A percentile compares a stretch with the other conserved stretches of the same genome.
Evolutionary conservation across 1,140 invertebrate genomes (phyloP).

Genomic region (Zaprionus inermis): DNA sequence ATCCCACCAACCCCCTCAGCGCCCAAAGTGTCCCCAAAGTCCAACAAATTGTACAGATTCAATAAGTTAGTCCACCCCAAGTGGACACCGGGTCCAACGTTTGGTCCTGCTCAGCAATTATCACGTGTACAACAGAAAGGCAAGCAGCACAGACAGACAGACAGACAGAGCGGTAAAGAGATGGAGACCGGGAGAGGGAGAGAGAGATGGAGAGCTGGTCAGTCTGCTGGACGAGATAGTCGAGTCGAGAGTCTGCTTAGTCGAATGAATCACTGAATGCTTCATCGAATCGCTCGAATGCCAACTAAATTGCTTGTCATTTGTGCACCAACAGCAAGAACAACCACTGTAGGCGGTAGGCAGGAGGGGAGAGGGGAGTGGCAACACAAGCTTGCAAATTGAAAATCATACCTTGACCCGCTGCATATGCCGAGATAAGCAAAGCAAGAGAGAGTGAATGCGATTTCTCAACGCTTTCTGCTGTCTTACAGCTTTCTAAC

Average conservation of each 20-base stretch:
- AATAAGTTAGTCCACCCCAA: conserved; percentile 56
- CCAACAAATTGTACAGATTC: conserved; percentile 80
- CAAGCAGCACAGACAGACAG: conserved; percentile 2
- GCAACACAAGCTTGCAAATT: conserved; percentile 19
- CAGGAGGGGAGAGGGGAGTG: background rate
- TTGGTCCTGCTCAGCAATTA: conserved; percentile 55
- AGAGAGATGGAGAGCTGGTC: background rate
- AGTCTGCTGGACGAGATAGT: background rate
- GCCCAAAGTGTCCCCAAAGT: conserved; percentile 29
- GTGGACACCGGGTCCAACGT: conserved; percentile 17
- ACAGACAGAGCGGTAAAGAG: conserved; percentile 1
- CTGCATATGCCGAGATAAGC: background rate
- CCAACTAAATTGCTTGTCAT: conserved; percentile 52
- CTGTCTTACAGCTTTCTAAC: too few relatives aligned
- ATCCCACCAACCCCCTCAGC: background rate
- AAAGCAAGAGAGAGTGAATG: background rate
- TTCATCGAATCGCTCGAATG: conserved; percentile 49
- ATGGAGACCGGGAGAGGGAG: background rate
- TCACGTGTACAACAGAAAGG: conserved; percentile 42
- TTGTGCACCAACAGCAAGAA: conserved; percentile 17
- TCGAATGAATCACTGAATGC: conserved; percentile 42
- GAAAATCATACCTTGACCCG: conserved; percentile 32
- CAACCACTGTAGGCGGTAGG: background rate
- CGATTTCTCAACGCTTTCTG: too few relatives aligned
- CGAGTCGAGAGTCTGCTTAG: conserved; percentile 13